Evolutionary conservation across 2,113 vertebrate genomes (phyloP).

Genomic region (Madoqua kirkii): DNA sequence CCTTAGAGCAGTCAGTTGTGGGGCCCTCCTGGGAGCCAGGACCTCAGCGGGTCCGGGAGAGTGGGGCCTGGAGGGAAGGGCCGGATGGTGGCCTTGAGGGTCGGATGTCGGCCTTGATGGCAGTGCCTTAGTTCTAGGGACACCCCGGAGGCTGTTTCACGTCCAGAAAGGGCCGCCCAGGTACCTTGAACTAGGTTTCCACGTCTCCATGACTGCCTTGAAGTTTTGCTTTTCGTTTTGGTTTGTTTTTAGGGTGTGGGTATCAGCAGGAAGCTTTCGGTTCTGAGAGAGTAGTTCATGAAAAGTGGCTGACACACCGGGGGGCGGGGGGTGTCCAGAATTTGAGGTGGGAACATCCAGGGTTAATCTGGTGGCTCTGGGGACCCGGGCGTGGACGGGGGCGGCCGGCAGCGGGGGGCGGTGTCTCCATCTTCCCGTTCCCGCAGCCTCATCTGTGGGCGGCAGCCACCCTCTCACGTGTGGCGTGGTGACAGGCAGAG

Average conservation of each 20-base stretch:
- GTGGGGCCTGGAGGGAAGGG: not conserved
- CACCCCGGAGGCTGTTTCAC: no score
- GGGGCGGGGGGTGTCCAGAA: fast-evolving
- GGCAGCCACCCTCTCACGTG: fast-evolving
- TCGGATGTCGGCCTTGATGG: fast-evolving
- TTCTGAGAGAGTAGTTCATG: not conserved
- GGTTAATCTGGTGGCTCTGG: not conserved
- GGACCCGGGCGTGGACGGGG: not conserved
- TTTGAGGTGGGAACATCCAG: not conserved
- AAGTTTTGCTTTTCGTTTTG: not conserved
- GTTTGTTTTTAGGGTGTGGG: not conserved
- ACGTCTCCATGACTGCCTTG: not conserved
- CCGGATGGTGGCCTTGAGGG: not conserved
- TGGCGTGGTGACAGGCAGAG: not conserved
- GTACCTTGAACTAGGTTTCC: not conserved
- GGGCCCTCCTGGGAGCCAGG: not conserved
- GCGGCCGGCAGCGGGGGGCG: no score
- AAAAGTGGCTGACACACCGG: not conserved
- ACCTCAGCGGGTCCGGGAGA: not conserved
- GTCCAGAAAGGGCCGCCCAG: not conserved
- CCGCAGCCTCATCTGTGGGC: no score
- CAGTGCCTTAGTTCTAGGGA: fast-evolving
- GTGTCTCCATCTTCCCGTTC: not conserved
- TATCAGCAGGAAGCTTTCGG: not conserved
- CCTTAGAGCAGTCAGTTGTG: not conserved